Base-by-base conservation (phyloP, 2,113 vertebrate species). In the Clarias magur region DNA sequence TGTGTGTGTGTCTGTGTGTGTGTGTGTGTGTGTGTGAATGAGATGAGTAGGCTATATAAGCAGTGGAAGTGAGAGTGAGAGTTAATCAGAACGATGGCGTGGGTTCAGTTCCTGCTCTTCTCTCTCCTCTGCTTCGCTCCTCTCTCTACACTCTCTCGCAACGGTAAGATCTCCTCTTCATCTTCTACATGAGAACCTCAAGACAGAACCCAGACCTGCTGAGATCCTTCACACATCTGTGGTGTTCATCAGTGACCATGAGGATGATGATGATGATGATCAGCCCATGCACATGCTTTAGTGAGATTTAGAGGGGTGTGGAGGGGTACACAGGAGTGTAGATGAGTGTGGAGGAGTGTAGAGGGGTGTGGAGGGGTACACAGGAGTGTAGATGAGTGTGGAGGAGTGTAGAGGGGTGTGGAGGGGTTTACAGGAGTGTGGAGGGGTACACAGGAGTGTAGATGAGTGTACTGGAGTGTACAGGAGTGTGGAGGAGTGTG, bases 71-170 rank as follows among this genome's bases (percentile, higher is more conserved):
- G 70, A 21, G 34, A 38, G 70, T 73, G 17, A 42, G 17, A 23
- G 70, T 19, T 1, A 9, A 1, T 72, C 38, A 38, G 27, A 34
- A 17, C 19, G 70, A 73, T 73, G 70, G 70, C 70, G 70, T 73
- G 70, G 70, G 23, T 73, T 73, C 70, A 73, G 70, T 34, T 73
- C 23, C 70, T 73, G 34, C 17, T 73, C 38, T 73, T 73, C 70
- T 73, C 17, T 73, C 9, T 42, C 23, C 70, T 73, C 70, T 38
- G 19, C 70, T 73, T 73, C 34, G 21, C 70, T 73, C 38, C 70
- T 21, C 34, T 73, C 70, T 42, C 38, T 73, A 21, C 70, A 11
- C 70, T 73, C 17, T 73, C 70, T 23, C 70, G 19, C 70, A 42
- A 3, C 10, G 70, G 70, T 73, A 73, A 73, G 70, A 23, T 42